phyloP scores from a whole-genome alignment of 2,888 invertebrate genomes.

The Junonia oenone region DNA sequence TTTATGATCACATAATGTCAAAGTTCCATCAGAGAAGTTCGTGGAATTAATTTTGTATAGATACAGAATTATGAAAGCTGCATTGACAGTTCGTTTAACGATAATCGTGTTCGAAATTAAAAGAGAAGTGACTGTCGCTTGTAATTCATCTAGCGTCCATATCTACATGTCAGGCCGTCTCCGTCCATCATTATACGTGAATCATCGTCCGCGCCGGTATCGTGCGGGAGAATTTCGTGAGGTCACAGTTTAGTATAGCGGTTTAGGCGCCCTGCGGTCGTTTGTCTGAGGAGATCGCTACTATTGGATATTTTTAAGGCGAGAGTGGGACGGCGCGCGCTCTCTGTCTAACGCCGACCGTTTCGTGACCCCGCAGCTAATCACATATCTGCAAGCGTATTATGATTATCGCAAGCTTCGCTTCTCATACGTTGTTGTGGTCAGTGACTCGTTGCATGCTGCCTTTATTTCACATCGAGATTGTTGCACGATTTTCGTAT shows the following conservation, averaged over 20 bases:
- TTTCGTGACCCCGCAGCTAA: conserved; percentile 75
- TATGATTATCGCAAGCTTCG: conserved; percentile 74
- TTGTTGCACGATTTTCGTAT: conserved; percentile 30
- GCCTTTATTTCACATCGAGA: conserved; percentile 41
- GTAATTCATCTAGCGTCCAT: conserved; percentile 64
- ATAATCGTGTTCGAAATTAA: conserved; percentile 10
- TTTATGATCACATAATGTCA: conserved; percentile 3
- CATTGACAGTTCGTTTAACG: conserved; percentile 2
- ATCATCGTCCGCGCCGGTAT: conserved; percentile 58
- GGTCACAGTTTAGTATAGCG: conserved; percentile 79
- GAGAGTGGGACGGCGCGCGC: conserved; percentile 43
- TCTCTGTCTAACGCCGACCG: conserved; percentile 74
- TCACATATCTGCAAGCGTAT: conserved; percentile 78
- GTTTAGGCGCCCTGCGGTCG: conserved; percentile 75
- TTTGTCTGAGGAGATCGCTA: conserved; percentile 43
- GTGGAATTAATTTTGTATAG: background rate
- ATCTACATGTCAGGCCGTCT: conserved; percentile 58
- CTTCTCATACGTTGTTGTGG: conserved; percentile 68
- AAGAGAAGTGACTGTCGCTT: conserved; percentile 40
- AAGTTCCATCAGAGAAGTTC: background rate
- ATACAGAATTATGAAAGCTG: background rate
- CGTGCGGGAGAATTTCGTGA: conserved; percentile 76
- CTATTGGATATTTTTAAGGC: conserved; percentile 38
- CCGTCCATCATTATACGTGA: conserved; percentile 69
- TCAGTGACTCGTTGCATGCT: conserved; percentile 58